phyloP scores from a whole-genome alignment of 1,140 invertebrate species.

The Idris sp. region DNA sequence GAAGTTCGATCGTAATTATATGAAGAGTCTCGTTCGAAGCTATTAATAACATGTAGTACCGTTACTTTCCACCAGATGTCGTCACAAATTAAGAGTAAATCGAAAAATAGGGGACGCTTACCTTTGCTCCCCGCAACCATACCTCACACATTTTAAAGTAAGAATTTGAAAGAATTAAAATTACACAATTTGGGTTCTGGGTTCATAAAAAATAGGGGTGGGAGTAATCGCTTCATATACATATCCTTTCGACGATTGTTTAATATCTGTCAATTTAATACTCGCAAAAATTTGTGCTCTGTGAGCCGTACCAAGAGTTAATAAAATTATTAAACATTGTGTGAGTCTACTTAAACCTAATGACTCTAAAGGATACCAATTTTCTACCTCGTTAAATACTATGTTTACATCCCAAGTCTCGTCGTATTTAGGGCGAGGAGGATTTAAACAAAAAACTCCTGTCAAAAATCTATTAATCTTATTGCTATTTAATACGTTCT shows the following conservation, averaged over 20 bases:
- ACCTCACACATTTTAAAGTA: too few relatives aligned
- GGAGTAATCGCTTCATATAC: too few relatives aligned
- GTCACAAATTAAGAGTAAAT: too few relatives aligned
- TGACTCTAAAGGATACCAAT: conserved; percentile 11
- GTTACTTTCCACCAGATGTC: too few relatives aligned
- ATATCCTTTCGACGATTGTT: conserved; percentile 3
- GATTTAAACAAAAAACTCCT: conserved; percentile 20
- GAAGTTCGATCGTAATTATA: too few relatives aligned
- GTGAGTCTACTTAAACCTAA: conserved; percentile 12
- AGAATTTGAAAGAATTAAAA: too few relatives aligned
- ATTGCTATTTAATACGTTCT: not conserved
- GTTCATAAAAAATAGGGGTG: too few relatives aligned
- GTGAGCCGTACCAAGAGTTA: conserved; percentile 54
- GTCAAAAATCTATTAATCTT: conserved; percentile 28
- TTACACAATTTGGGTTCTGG: too few relatives aligned
- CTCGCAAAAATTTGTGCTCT: conserved; percentile 40
- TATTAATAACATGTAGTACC: too few relatives aligned
- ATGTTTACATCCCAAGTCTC: conserved; percentile 23
- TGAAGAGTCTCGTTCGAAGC: too few relatives aligned
- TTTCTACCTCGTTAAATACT: conserved; percentile 19
- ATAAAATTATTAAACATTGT: conserved; percentile 14
- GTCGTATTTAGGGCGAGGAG: conserved; percentile 29
- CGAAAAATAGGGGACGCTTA: too few relatives aligned
- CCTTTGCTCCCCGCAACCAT: too few relatives aligned
- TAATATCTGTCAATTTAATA: conserved; percentile 20